Evolutionary conservation across 2,888 invertebrate species (phyloP).

Genomic region (Halictus ligatus): DNA sequence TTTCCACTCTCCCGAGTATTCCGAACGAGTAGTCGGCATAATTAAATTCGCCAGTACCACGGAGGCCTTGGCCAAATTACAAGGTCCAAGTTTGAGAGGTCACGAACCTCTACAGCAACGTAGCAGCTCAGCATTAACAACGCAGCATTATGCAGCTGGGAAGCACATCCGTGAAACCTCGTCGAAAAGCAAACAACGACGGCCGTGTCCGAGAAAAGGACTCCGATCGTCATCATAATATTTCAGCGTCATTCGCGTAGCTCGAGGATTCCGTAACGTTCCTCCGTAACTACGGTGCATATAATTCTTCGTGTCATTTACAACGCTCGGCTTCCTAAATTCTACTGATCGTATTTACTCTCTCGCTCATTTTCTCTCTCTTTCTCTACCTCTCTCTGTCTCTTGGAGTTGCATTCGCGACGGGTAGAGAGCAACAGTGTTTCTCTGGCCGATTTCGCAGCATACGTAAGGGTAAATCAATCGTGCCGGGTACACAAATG

Average conservation of each 20-base stretch:
- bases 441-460: not conserved
- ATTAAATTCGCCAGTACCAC: not conserved
- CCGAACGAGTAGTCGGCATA: not conserved
- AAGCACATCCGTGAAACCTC: not conserved
- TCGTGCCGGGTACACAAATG: not conserved
- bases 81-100: not conserved
- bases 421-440: not conserved
- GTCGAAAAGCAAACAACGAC: not conserved
- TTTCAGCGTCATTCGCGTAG: not conserved
- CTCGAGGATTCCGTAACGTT: not conserved
- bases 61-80: not conserved
- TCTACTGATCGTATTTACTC: not conserved
- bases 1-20: not conserved
- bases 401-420: not conserved
- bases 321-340: not conserved
- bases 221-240: not conserved
- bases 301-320: not conserved
- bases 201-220: not conserved
- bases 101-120: not conserved
- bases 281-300: not conserved
- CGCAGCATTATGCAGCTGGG: not conserved
- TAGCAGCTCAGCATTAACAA: not conserved
- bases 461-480: conserved; percentile 14
- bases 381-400: not conserved
- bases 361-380: too few relatives aligned